Conservation (phyloP, 2,888 invertebrate genomes). For the Ferdinandea cuprea region DNA sequence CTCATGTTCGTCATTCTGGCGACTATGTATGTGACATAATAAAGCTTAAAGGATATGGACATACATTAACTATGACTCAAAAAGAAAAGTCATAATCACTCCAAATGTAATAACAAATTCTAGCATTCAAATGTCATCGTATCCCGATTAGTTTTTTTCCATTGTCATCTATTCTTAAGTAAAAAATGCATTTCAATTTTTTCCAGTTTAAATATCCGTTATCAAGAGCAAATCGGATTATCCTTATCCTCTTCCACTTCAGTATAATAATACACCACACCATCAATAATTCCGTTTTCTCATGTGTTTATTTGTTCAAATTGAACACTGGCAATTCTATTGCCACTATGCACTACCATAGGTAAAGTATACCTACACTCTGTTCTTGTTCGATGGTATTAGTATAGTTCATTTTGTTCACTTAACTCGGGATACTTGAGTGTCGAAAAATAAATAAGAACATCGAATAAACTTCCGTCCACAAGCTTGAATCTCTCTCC, state of each 20-base stretch:
- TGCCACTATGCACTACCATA: too few relatives aligned
- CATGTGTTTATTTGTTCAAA: conserved; percentile 67
- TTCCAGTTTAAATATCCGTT: conserved; percentile 34
- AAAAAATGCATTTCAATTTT: conserved; percentile 2
- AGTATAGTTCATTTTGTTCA: conserved; percentile 51
- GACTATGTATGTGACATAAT: too few relatives aligned
- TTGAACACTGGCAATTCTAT: conserved; percentile 26
- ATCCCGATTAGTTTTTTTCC: neutral
- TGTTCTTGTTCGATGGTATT: conserved; percentile 7
- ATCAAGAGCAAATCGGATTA: conserved; percentile 69
- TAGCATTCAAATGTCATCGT: neutral
- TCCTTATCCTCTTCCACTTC: conserved; percentile 35
- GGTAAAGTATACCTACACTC: too few relatives aligned
- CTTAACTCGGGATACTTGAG: conserved; percentile 73
- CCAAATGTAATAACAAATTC: neutral
- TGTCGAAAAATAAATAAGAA: conserved; percentile 72
- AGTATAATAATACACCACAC: neutral
- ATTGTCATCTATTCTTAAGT: conserved; percentile 24
- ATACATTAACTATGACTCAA: conserved; percentile 4
- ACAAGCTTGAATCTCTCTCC: conserved; percentile 57
- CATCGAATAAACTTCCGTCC: conserved; percentile 73
- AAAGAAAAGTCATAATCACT: neutral
- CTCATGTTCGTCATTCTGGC: too few relatives aligned
- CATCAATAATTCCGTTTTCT: conserved; percentile 44
- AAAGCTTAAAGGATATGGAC: too few relatives aligned